Evolutionary conservation across 2,888 invertebrate species (phyloP).

Genomic region (Andrena chrysosceles): DNA sequence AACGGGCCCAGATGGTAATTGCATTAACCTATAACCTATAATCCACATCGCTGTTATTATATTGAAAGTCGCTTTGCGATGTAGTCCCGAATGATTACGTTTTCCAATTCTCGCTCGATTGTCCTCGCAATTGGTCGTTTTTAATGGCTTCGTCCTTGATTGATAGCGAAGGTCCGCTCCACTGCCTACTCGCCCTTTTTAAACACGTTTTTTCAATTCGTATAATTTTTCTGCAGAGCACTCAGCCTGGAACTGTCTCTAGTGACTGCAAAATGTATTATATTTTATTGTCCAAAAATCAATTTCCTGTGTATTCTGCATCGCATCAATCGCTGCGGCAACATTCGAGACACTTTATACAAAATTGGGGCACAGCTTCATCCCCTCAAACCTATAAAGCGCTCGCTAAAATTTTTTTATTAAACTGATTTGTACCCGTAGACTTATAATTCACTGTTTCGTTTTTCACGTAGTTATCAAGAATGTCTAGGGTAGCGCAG

Average conservation of each 20-base stretch:
- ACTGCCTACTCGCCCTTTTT: neutral
- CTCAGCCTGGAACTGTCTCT: neutral
- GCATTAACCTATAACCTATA: neutral
- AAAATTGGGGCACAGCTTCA: too few relatives aligned
- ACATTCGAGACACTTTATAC: too few relatives aligned
- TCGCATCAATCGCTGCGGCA: too few relatives aligned
- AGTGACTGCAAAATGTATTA: neutral
- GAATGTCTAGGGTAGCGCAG: too few relatives aligned
- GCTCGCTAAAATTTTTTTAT: too few relatives aligned
- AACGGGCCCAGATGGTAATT: neutral
- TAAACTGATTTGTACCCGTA: too few relatives aligned
- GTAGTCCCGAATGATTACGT: neutral
- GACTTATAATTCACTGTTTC: too few relatives aligned
- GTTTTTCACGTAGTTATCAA: too few relatives aligned
- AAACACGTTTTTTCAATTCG: conserved; percentile 8
- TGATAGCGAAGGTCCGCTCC: neutral
- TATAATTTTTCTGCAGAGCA: neutral
- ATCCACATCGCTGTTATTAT: neutral
- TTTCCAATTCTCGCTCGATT: neutral
- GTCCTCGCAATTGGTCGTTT: conserved; percentile 1
- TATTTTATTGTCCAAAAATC: neutral
- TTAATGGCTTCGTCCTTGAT: conserved; percentile 12
- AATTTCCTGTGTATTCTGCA: too few relatives aligned
- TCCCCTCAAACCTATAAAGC: too few relatives aligned
- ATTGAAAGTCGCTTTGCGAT: neutral